Evolutionary conservation across 2,888 invertebrate genomes (phyloP).

Genomic region (Halocaridina rubra): DNA sequence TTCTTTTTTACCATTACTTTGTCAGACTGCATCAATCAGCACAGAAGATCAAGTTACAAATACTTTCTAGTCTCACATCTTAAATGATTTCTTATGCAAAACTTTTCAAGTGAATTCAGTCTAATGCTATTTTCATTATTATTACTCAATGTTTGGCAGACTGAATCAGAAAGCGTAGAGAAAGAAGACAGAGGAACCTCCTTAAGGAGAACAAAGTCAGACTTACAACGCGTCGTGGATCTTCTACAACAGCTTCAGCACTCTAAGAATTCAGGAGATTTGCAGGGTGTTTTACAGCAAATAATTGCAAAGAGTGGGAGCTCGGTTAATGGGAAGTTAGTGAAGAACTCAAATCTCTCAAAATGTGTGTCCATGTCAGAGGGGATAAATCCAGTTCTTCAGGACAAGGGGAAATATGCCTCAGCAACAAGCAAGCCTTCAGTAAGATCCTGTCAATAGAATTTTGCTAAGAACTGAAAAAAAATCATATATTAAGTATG

Average conservation of each 20-base stretch:
- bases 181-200: too few relatives aligned
- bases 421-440: neutral
- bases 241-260: constrained; percentile 33
- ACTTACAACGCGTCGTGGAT: constrained; percentile 37
- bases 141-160: too few relatives aligned
- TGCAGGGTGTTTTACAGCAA: constrained; percentile 37
- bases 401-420: constrained; percentile 2
- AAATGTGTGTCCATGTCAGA: constrained; percentile 32
- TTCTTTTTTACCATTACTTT: too few relatives aligned
- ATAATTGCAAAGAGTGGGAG: constrained; percentile 9
- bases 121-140: too few relatives aligned
- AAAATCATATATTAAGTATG: neutral
- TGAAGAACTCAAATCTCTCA: neutral
- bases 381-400: constrained; percentile 6
- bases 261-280: constrained; percentile 3
- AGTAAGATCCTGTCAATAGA: neutral
- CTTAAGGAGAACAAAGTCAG: constrained; percentile 16
- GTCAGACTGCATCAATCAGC: too few relatives aligned
- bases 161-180: too few relatives aligned
- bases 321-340: neutral
- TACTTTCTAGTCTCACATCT: too few relatives aligned
- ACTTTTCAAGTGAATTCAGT: too few relatives aligned
- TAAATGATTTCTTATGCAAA: too few relatives aligned
- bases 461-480: neutral
- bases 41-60: too few relatives aligned